Evolutionary conservation across 2,888 invertebrate genomes (phyloP).

Genomic region (Drosophila paranaensis): DNA sequence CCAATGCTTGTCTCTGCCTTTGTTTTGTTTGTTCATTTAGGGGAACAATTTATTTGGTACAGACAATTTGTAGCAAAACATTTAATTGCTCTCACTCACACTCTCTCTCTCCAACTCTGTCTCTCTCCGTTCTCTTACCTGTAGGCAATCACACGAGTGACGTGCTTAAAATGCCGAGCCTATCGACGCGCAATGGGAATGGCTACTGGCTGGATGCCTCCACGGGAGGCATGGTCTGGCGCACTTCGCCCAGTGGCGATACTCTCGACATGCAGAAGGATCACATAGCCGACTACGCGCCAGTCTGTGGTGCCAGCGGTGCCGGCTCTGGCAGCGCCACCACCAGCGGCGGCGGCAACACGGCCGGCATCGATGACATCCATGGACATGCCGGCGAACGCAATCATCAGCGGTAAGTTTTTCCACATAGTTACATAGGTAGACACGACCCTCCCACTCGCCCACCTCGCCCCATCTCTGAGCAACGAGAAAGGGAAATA

Average conservation of each 20-base stretch:
- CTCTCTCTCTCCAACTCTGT: slow-evolving; percentile 4
- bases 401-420: slow-evolving; percentile 82
- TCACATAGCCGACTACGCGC: slow-evolving; percentile 85
- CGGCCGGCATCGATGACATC: slow-evolving; percentile 67
- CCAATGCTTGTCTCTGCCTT: background rate
- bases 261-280: slow-evolving; percentile 84
- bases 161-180: slow-evolving; percentile 85
- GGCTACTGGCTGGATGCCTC: slow-evolving; percentile 85
- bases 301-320: slow-evolving; percentile 82
- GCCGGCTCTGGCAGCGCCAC: slow-evolving; percentile 55
- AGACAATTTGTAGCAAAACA: slow-evolving; percentile 76
- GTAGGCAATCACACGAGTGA: slow-evolving; percentile 84
- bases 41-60: slow-evolving; percentile 70
- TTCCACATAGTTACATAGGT: slow-evolving; percentile 18
- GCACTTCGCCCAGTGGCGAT: slow-evolving; percentile 82
- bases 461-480: background rate
- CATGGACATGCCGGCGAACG: slow-evolving; percentile 73
- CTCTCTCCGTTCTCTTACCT: slow-evolving; percentile 43
- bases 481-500: slow-evolving; percentile 11
- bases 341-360: slow-evolving; percentile 56
- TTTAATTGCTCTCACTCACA: slow-evolving; percentile 68
- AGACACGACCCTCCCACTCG: background rate
- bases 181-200: slow-evolving; percentile 84
- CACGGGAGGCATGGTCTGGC: slow-evolving; percentile 84
- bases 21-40: slow-evolving; percentile 54